A percentile compares a stretch with the other conserved stretches of the same genome.
Conservation (phyloP, 2,797 vertebrate species). For the Clarias platycephalus region DNA sequence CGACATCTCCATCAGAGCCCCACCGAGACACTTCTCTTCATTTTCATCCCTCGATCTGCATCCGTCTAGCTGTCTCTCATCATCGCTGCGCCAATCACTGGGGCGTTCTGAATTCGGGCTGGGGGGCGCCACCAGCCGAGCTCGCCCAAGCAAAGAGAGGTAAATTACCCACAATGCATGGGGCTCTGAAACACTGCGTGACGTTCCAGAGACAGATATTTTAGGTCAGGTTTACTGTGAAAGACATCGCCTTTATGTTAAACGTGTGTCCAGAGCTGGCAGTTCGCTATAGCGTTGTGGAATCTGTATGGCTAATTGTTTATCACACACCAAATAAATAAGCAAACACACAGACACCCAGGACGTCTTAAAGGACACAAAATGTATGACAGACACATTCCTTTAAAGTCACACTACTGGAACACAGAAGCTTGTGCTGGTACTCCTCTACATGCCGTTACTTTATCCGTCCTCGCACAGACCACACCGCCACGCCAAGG, state of each 20-base stretch:
- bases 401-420: not conserved
- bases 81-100: not conserved
- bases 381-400: not conserved
- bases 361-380: not conserved
- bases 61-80: not conserved
- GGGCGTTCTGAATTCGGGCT: not conserved
- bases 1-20: not conserved
- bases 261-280: not conserved
- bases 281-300: no score
- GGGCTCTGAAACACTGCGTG: not conserved
- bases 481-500: not conserved
- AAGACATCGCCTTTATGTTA: no score
- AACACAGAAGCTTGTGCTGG: not conserved
- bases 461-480: not conserved
- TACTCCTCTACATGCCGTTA: not conserved
- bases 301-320: not conserved
- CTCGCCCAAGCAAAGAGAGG: not conserved
- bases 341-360: not conserved
- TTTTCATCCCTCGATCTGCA: not conserved
- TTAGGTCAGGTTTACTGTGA: not conserved
- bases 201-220: slow-evolving; percentile 3
- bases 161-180: slow-evolving; percentile 5
- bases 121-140: not conserved
- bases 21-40: not conserved
- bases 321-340: not conserved